Conservation (phyloP, 2,797 vertebrate genomes). For the Myotis pilosus region DNA sequence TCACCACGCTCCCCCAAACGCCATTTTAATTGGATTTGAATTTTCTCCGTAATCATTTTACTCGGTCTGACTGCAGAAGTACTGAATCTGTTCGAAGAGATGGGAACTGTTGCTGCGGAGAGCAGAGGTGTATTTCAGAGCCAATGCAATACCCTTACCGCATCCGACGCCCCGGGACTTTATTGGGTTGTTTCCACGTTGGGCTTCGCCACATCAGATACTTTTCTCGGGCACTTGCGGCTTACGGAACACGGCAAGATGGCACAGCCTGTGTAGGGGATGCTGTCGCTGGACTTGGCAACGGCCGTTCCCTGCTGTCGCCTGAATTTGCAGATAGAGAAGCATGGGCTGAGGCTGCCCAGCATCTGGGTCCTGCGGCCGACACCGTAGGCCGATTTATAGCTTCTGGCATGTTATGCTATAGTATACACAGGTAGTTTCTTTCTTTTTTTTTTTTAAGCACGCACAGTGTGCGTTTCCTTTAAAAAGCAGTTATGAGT, state of each 20-base stretch:
- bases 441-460: slow-evolving; percentile 19
- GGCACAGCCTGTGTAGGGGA: neutral
- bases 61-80: neutral
- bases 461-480: neutral
- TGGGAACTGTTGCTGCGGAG: neutral
- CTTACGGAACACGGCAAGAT: neutral
- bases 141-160: neutral
- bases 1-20: neutral
- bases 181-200: neutral
- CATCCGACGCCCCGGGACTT: neutral
- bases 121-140: neutral
- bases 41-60: neutral
- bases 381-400: neutral
- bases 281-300: neutral
- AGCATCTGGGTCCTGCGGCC: neutral
- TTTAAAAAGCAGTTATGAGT: slow-evolving; percentile 3
- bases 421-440: neutral
- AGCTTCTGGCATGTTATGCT: neutral
- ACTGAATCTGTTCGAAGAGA: neutral
- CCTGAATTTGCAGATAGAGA: neutral
- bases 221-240: neutral
- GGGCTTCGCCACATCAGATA: neutral
- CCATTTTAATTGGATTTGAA: neutral
- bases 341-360: neutral
- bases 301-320: neutral